phyloP scores from a whole-genome alignment of 1,140 invertebrate genomes.

The Drosophila cardini region DNA sequence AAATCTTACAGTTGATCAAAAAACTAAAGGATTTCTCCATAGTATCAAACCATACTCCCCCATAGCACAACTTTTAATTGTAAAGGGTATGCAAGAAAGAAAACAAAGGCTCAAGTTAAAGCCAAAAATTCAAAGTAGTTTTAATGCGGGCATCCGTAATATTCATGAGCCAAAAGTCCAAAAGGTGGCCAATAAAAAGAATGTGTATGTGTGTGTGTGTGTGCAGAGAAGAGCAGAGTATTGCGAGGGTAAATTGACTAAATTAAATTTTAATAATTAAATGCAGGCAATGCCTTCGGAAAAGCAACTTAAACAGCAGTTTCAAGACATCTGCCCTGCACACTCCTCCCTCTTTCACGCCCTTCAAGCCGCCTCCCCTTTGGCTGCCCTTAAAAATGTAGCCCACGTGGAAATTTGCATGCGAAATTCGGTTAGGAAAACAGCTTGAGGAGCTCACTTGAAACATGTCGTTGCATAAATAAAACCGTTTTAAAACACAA shows the following conservation, averaged over 20 bases:
- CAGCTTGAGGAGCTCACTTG: slow-evolving; percentile 56
- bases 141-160: slow-evolving; percentile 40
- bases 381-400: background rate
- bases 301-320: slow-evolving; percentile 25
- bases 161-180: slow-evolving; percentile 42
- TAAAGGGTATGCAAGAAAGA: slow-evolving; percentile 6
- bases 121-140: slow-evolving; percentile 33
- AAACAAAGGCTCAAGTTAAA: slow-evolving; percentile 4
- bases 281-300: slow-evolving; percentile 51
- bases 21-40: background rate
- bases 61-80: background rate
- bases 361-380: background rate
- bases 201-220: slow-evolving; percentile 4
- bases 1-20: no score
- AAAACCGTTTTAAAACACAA: slow-evolving; percentile 71
- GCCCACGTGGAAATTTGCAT: slow-evolving; percentile 80
- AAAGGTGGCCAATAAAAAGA: slow-evolving; percentile 45
- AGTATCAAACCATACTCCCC: no score
- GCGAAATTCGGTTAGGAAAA: slow-evolving; percentile 77
- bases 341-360: no score
- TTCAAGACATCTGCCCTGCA: slow-evolving; percentile 14
- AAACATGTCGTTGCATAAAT: slow-evolving; percentile 81
- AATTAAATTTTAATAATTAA: slow-evolving; percentile 84
- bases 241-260: slow-evolving; percentile 64
- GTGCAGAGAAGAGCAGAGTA: slow-evolving; percentile 7